Percentiles rank a stretch among this genome's conserved stretches.
Evolutionary conservation across 2,113 vertebrate genomes (phyloP).

Genomic region (Macroglossus sobrinus): DNA sequence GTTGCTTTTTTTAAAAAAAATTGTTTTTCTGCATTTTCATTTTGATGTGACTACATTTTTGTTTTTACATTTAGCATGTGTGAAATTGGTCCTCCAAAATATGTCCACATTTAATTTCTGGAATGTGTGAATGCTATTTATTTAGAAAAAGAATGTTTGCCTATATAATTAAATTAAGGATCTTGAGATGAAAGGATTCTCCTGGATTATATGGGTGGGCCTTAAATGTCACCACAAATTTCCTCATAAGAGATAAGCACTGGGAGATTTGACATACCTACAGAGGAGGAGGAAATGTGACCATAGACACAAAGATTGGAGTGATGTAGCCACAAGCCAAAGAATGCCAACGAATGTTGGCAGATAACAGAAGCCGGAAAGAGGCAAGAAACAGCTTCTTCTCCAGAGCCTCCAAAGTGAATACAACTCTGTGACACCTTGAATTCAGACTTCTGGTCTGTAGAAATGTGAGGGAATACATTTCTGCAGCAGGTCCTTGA

Average conservation of each 20-base stretch:
- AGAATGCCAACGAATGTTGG: no score
- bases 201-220: background rate
- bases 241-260: background rate
- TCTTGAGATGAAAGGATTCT: background rate
- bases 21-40: background rate
- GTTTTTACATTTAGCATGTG: background rate
- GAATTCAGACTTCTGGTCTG: no score
- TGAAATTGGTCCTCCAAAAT: background rate
- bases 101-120: background rate
- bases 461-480: no score
- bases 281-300: no score
- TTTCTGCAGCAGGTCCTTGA: background rate
- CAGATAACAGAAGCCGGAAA: no score
- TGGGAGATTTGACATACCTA: background rate
- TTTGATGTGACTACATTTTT: background rate
- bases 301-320: background rate
- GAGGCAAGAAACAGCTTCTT: no score
- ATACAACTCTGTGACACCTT: no score
- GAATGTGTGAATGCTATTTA: background rate
- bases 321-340: background rate
- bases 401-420: no score
- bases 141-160: background rate
- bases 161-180: background rate
- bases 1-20: background rate
- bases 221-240: background rate